These are phyloP conservation scores for Nowickia ferox DNA, from an alignment of 2,888 invertebrate species.

Conservation along the genomic window DNA sequence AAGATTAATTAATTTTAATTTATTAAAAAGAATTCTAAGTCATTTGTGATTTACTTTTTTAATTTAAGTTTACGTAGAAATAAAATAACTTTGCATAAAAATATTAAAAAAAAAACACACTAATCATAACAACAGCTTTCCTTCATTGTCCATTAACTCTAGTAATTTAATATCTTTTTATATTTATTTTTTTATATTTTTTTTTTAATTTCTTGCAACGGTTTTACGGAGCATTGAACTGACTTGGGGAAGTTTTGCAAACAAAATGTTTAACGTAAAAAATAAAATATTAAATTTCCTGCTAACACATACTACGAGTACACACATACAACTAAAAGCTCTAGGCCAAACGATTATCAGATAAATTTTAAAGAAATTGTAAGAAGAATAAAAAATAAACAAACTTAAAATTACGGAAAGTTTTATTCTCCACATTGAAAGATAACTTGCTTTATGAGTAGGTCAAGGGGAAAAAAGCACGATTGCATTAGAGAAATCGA, in stretches of 20 bases:
- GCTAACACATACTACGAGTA: background rate
- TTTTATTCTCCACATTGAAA: conserved; percentile 21
- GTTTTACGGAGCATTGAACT: conserved; percentile 56
- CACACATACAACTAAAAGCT: background rate
- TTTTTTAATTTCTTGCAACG: conserved; percentile 29
- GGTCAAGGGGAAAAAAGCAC: conserved; percentile 24
- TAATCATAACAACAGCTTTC: conserved; percentile 14
- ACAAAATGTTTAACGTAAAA: conserved; percentile 25
- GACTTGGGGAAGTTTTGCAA: conserved; percentile 21
- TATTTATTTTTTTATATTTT: conserved; percentile 11
- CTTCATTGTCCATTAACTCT: background rate
- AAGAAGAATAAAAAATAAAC: too few relatives aligned
- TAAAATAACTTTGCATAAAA: too few relatives aligned
- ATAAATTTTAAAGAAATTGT: conserved; percentile 2
- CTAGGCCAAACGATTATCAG: background rate
- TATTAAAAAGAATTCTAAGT: too few relatives aligned
- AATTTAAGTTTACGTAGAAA: too few relatives aligned
- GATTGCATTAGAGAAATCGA: conserved; percentile 16
- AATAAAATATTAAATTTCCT: conserved; percentile 40
- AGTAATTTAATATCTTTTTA: conserved; percentile 34
- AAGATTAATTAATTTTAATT: too few relatives aligned
- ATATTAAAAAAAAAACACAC: background rate
- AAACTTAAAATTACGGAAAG: background rate
- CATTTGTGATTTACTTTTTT: too few relatives aligned
- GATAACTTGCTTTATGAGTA: conserved; percentile 13